Evolutionary conservation across 1,140 invertebrate species (phyloP).

Genomic region (Drosophila sproati): DNA sequence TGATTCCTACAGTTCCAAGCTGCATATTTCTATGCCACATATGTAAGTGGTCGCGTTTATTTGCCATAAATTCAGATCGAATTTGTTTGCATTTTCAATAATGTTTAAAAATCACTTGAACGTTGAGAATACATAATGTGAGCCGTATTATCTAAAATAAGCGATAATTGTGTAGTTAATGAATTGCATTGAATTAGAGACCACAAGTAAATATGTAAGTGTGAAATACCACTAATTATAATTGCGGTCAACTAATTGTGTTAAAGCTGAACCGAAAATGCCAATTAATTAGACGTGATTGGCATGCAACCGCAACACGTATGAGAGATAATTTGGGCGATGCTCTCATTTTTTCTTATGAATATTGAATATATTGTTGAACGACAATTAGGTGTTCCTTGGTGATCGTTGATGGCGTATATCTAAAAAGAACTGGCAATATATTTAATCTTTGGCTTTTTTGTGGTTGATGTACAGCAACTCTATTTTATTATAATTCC

Average conservation of each 20-base stretch:
- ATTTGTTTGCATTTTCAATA: constrained; percentile 55
- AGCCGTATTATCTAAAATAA: constrained; percentile 2
- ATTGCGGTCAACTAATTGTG: constrained; percentile 72
- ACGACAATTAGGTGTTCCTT: constrained; percentile 3
- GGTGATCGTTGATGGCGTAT: not conserved
- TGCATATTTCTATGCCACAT: not conserved
- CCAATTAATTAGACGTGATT: constrained; percentile 72
- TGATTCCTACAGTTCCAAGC: constrained; percentile 43
- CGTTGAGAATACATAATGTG: constrained; percentile 26
- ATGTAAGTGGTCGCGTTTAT: constrained; percentile 23
- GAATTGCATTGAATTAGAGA: constrained; percentile 29
- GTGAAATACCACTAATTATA: constrained; percentile 71
- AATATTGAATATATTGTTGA: not conserved
- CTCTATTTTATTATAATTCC: constrained; percentile 79
- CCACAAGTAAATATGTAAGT: constrained; percentile 51
- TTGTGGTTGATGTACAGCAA: constrained; percentile 32
- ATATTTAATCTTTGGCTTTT: constrained; percentile 50
- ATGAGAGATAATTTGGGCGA: not conserved
- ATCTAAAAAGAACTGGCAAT: constrained; percentile 2
- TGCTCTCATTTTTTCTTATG: constrained; percentile 9
- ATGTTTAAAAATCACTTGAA: constrained; percentile 1
- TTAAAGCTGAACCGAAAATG: constrained; percentile 59
- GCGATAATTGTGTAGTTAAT: constrained; percentile 60
- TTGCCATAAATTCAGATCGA: constrained; percentile 64
- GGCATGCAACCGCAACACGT: constrained; percentile 19